These are phyloP conservation scores for Microtus ochrogaster DNA, from an alignment of 2,113 vertebrate genomes.

Conservation along the genomic window DNA sequence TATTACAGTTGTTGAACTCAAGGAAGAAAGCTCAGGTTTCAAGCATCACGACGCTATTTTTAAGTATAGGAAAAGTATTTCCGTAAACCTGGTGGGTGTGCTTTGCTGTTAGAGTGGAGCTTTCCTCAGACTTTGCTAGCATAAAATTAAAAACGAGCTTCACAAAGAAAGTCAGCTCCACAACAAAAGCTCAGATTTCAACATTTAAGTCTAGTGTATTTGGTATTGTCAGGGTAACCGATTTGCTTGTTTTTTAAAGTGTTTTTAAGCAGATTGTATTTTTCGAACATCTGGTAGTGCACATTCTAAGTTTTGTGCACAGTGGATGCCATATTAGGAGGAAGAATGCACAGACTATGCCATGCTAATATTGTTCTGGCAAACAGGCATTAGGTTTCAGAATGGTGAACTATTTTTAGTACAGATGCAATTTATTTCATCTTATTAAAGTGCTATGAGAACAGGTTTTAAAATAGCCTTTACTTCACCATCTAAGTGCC, in stretches of 20 bases:
- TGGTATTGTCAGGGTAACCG: conserved; percentile 47
- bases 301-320: conserved; percentile 72
- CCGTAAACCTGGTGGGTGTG: conserved; percentile 32
- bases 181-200: background rate
- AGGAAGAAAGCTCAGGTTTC: conserved; percentile 54
- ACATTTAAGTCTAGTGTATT: conserved; percentile 35
- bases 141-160: conserved; percentile 61
- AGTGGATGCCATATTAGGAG: conserved; percentile 87
- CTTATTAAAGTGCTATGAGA: conserved; percentile 84
- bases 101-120: conserved; percentile 20
- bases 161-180: background rate
- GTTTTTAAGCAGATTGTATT: conserved; percentile 56
- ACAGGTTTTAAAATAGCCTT: conserved; percentile 86
- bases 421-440: conserved; percentile 79
- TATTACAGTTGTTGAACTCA: background rate
- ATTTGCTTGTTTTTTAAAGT: conserved; percentile 50
- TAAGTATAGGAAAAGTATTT: conserved; percentile 7
- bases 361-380: conserved; percentile 83
- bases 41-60: conserved; percentile 52
- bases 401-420: conserved; percentile 85
- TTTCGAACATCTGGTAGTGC: conserved; percentile 53
- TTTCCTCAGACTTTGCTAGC: conserved; percentile 24
- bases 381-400: conserved; percentile 81
- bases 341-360: conserved; percentile 87
- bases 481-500: conserved; percentile 78